Conservation (phyloP, 2,113 vertebrate species). For the Melanotaenia duboulayi region DNA sequence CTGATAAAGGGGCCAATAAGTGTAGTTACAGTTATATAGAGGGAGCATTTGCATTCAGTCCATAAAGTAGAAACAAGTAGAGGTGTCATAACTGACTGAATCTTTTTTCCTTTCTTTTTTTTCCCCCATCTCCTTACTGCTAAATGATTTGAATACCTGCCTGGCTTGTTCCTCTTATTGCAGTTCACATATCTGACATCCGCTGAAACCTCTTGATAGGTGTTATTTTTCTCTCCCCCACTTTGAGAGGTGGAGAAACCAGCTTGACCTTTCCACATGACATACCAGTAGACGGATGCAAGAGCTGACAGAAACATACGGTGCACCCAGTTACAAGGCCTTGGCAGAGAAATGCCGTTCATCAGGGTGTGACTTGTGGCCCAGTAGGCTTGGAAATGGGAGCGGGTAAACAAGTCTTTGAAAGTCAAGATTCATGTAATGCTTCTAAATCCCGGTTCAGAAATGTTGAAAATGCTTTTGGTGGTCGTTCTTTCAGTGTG, state of each 20-base stretch:
- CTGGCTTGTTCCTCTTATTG: slow-evolving; percentile 27
- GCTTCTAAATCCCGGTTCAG: slow-evolving; percentile 47
- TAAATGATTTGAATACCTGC: slow-evolving; percentile 32
- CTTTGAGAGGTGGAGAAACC: slow-evolving; percentile 59
- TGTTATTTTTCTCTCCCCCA: neutral
- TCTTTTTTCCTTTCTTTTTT: neutral
- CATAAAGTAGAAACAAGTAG: too few species aligned
- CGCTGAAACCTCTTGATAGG: slow-evolving; percentile 50
- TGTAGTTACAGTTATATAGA: neutral
- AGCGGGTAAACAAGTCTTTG: slow-evolving; percentile 53
- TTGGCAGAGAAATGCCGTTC: slow-evolving; percentile 36
- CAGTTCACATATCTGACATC: slow-evolving; percentile 50
- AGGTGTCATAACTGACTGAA: too few species aligned
- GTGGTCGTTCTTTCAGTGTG: slow-evolving; percentile 39
- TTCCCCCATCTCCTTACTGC: neutral
- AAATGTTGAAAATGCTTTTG: slow-evolving; percentile 36
- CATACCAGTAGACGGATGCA: slow-evolving; percentile 60
- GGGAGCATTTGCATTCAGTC: neutral
- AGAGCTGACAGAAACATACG: slow-evolving; percentile 65
- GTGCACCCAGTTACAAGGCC: slow-evolving; percentile 51
- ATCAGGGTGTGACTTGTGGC: slow-evolving; percentile 42
- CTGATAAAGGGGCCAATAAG: too few species aligned
- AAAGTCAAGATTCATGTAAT: slow-evolving; percentile 60
- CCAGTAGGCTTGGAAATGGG: slow-evolving; percentile 20
- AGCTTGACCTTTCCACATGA: slow-evolving; percentile 79